phyloP scores from a whole-genome alignment of 2,797 vertebrate species.

The Acanthurus leucopareius region DNA sequence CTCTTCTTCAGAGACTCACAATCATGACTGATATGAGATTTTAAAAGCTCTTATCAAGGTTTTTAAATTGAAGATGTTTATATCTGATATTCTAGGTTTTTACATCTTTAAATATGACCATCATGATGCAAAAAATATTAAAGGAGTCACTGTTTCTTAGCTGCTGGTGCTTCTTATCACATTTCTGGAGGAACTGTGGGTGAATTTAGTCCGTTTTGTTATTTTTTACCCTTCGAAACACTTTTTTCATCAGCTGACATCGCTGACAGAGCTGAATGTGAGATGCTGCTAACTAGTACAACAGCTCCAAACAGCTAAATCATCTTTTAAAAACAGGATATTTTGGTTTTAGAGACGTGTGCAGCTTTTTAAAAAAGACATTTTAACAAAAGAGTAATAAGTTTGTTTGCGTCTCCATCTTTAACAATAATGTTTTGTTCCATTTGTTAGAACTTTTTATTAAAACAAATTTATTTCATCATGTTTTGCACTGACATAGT shows the following conservation, averaged over 20 bases:
- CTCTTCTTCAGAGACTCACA: not conserved
- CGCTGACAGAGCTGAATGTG: not conserved
- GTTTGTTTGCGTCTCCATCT: too few species aligned
- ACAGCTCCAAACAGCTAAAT: not conserved
- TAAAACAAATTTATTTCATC: too few species aligned
- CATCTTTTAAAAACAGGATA: not conserved
- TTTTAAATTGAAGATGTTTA: not conserved
- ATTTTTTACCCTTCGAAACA: not conserved
- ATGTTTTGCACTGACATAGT: too few species aligned
- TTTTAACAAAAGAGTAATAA: too few species aligned
- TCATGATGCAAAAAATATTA: not conserved
- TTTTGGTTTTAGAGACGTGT: too few species aligned
- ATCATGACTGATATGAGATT: not conserved
- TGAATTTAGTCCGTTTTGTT: not conserved
- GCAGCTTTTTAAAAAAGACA: too few species aligned
- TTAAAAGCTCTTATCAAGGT: not conserved
- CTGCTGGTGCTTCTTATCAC: not conserved
- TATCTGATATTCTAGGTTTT: not conserved
- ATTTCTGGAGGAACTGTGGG: not conserved
- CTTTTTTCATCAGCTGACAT: not conserved
- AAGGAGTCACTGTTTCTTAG: not conserved
- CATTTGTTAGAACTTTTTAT: too few species aligned
- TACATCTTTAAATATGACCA: not conserved
- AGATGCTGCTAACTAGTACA: not conserved
- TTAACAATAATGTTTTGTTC: too few species aligned